phyloP scores from a whole-genome alignment of 1,140 invertebrate species.

The Microplitis mediator region DNA sequence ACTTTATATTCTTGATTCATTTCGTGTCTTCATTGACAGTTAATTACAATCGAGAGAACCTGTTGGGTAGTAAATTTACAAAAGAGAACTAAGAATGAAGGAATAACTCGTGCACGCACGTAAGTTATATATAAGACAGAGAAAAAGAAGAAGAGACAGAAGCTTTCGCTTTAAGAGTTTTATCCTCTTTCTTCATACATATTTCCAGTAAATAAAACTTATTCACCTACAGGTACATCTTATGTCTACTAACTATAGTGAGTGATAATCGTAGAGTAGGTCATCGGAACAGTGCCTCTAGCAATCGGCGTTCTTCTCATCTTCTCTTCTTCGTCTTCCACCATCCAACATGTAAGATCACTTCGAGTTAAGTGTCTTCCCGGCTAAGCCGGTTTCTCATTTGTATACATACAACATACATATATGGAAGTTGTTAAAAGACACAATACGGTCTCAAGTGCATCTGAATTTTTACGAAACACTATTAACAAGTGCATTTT shows the following conservation, averaged over 20 bases:
- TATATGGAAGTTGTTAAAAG: neutral
- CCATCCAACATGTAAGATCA: too few relatives aligned
- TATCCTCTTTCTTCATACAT: neutral
- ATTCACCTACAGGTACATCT: constrained; percentile 31
- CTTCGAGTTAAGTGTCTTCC: too few relatives aligned
- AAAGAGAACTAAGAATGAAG: too few relatives aligned
- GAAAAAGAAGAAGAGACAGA: too few relatives aligned
- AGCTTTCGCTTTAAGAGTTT: neutral
- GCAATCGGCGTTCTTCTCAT: constrained; percentile 55
- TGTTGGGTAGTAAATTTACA: too few relatives aligned
- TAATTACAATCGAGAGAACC: too few relatives aligned
- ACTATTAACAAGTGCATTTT: neutral
- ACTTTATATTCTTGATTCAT: neutral
- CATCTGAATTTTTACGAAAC: neutral
- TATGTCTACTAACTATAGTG: constrained; percentile 43
- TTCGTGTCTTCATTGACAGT: too few relatives aligned
- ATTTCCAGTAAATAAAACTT: neutral
- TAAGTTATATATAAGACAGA: too few relatives aligned
- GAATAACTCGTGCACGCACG: too few relatives aligned
- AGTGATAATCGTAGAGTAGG: constrained; percentile 57
- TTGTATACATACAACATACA: neutral
- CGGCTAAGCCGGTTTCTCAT: too few relatives aligned
- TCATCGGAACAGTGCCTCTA: constrained; percentile 60
- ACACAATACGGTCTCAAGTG: too few relatives aligned
- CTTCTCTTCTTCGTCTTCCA: constrained; percentile 39